Base-by-base conservation (phyloP, 1,140 invertebrate species). In the Steinernema feltiae region DNA sequence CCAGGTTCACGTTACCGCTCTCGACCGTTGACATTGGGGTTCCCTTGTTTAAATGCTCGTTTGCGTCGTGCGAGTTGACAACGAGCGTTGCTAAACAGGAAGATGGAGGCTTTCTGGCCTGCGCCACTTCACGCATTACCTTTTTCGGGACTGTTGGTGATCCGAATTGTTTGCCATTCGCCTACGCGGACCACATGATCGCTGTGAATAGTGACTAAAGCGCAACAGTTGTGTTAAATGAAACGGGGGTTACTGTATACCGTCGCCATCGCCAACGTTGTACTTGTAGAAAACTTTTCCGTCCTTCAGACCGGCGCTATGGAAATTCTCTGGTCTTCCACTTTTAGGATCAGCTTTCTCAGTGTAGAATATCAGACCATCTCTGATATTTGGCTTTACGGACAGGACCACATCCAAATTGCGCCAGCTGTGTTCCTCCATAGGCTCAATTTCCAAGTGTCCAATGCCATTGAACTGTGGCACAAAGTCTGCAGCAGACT, bases 401-500 rank as follows among this genome's bases (percentile, higher is more conserved):
- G 83, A 81, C 27, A 84, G 35, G 32, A 82, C 76, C 7, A 84
- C 74, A 70, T 84, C 73, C 1, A 84, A 73, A 30, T 82, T 69
- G 31, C 81, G 32, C 76, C 83, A 77, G 27, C 80, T 35, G n/a
- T 85, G 78, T 24, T 77, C 73, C 12, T 69, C 75, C 30, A 85
- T 30, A 48, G 83, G 83, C 3, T 75, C 30, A 27, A 84, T 35
- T 48, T 85, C 78, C 41, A 84, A 75, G 15, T 80, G 27, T 12
- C 73, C 48, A 21, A 71, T 76, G 18, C 83, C 83, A 69, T 79
- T 21, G 70, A 84, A 84, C 53, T 46, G 46, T 1, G 83, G 83
- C 21, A 84, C 77, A 69, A 79, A 85, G 74, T 84, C 82, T 82
- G 30, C n/a, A n/a, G n/a, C n/a, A n/a, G n/a, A n/a, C n/a, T n/a